phyloP scores from a whole-genome alignment of 1,140 invertebrate genomes.

The Gerris buenoi region DNA sequence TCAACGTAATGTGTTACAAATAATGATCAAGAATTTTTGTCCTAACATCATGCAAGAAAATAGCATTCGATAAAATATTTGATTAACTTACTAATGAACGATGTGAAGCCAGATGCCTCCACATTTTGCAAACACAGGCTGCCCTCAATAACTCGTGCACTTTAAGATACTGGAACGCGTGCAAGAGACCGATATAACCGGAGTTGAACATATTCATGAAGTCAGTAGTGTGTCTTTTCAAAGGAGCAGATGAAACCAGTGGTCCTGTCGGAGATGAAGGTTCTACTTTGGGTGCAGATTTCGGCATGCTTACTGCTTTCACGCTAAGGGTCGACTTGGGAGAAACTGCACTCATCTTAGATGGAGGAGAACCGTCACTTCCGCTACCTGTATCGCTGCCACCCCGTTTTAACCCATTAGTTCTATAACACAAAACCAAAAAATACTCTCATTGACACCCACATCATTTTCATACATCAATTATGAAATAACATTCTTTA shows the following conservation, averaged over 20 bases:
- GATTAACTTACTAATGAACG: conserved; percentile 36
- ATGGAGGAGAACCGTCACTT: not conserved
- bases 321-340: not conserved
- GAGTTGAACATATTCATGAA: conserved; percentile 42
- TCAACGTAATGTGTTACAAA: no score
- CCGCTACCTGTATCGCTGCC: not conserved
- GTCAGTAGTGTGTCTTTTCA: conserved; percentile 35
- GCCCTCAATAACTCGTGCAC: conserved; percentile 55
- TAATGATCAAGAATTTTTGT: no score
- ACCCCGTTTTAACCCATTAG: not conserved
- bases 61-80: not conserved
- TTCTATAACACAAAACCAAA: not conserved
- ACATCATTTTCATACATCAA: no score
- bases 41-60: no score
- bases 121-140: conserved; percentile 57
- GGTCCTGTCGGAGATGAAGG: not conserved
- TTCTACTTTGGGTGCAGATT: not conserved
- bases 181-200: conserved; percentile 43
- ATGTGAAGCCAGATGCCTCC: conserved; percentile 53
- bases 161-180: conserved; percentile 59
- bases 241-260: conserved; percentile 11
- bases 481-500: no score
- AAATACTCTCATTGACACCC: no score
- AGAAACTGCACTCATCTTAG: not conserved
- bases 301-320: not conserved